Evolutionary conservation across 1,140 invertebrate species (phyloP), one percentile per base, ranked within the genome.

Genomic region (Argopecten irradians): DNA sequence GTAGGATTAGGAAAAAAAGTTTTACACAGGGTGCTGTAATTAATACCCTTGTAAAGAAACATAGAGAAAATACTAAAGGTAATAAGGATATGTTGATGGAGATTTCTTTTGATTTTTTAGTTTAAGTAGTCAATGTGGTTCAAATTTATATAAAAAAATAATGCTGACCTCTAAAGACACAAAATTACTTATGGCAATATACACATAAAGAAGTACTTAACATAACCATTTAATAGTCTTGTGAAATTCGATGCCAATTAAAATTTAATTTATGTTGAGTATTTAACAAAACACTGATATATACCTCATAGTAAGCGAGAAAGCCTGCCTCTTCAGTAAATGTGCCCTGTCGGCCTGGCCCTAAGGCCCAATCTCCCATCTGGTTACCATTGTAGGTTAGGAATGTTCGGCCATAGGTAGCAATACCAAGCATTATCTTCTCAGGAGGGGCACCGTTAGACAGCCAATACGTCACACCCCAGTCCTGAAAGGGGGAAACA

Each of bases 371-470:
- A 22, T 87, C 91, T 0, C 91, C 92, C 0, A 91, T 36, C 0
- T 22, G 82, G 32, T 86, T 46, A n/a, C 35, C 28, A 93, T 97
- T 97, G 94, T 97, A 97, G 28, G 85, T n/a, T 0, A 83, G 7
- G 82, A 94, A 93, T 41, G 91, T 86, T 28, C 92, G 85, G 5
- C 92, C 93, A 82, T 93, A 94, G 0, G 89, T 85, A 5, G 98
- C 98, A 97, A 99, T 98, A 91, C 99, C 98, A 93, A 99, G 98
- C 85, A 99, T 97, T 82, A 99, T 96, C 95, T 99, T 99, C 91
- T 99, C 98, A 94, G 98, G 98, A 0, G 99, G 98, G 13, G 98
- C 97, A 39, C 99, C 99, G 90, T 92, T 83, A 22, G 86, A 19
- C 14, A 91, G 85, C 93, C 93, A 94, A 88, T 94, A 91, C 3